Conservation (phyloP, 2,888 invertebrate genomes). For the Parochlus steinenii region DNA sequence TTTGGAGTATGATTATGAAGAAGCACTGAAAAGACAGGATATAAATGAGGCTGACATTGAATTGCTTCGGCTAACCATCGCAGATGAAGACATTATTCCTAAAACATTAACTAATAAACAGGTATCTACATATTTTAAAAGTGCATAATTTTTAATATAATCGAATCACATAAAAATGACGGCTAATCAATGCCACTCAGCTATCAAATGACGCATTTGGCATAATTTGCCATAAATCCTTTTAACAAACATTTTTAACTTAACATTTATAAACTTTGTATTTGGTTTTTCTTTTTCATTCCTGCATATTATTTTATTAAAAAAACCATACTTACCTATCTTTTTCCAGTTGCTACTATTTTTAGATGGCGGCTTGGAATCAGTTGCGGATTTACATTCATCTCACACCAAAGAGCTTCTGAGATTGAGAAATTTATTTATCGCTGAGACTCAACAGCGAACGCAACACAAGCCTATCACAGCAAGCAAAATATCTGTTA, state of each 20-base stretch:
- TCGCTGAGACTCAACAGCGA: slow-evolving; percentile 15
- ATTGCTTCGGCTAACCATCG: not conserved
- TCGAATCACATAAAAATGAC: too few species aligned
- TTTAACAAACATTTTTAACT: slow-evolving; percentile 1
- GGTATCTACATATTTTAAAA: too few species aligned
- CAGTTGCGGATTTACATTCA: slow-evolving; percentile 14
- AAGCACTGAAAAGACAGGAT: not conserved
- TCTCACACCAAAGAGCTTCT: slow-evolving; percentile 13
- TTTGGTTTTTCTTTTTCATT: not conserved
- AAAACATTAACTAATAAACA: slow-evolving; percentile 9
- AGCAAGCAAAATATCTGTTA: not conserved
- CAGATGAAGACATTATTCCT: slow-evolving; percentile 1
- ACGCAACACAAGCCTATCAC: not conserved
- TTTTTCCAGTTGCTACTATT: slow-evolving; percentile 15
- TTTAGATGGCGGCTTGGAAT: slow-evolving; percentile 33
- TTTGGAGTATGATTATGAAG: slow-evolving; percentile 1
- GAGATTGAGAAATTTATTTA: slow-evolving; percentile 14
- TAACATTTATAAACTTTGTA: not conserved
- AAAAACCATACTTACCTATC: too few species aligned
- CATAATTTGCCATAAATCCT: not conserved
- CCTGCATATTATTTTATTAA: not conserved
- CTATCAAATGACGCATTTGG: not conserved
- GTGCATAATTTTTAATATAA: too few species aligned
- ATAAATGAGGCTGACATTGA: slow-evolving; percentile 5
- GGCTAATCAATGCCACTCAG: too few species aligned